phyloP scores from a whole-genome alignment of 2,113 vertebrate species.

The Poeciliopsis prolifica region DNA sequence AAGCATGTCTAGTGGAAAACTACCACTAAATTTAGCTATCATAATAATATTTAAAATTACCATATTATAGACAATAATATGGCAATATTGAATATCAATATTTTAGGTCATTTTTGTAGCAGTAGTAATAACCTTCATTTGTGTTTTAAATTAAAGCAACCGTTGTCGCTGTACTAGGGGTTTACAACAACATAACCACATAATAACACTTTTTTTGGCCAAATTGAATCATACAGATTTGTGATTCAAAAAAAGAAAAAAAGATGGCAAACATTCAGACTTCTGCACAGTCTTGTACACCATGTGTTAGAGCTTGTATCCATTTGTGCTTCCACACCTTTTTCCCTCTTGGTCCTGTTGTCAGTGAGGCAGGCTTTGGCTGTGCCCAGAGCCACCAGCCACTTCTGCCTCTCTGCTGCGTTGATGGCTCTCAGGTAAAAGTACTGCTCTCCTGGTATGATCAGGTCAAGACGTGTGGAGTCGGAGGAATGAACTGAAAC shows the following conservation, averaged over 20 bases:
- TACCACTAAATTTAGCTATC: too few species aligned
- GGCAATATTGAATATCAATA: not conserved
- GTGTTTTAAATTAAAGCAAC: too few species aligned
- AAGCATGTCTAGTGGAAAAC: too few species aligned
- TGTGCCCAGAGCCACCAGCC: slow-evolving; percentile 94
- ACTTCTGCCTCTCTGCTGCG: slow-evolving; percentile 94
- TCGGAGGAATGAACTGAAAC: slow-evolving; percentile 90
- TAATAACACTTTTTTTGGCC: not conserved
- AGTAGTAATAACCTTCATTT: not conserved
- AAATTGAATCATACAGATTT: too few species aligned
- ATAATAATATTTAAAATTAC: not conserved
- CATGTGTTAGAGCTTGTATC: not conserved
- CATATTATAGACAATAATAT: not conserved
- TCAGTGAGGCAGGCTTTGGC: slow-evolving; percentile 97
- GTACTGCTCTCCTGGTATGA: slow-evolving; percentile 95
- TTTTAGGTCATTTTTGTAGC: not conserved
- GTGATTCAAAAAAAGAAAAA: too few species aligned
- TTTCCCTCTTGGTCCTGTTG: slow-evolving; percentile 93
- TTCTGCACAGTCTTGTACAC: too few species aligned
- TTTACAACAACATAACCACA: not conserved
- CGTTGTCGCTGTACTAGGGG: not conserved
- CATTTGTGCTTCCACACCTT: slow-evolving; percentile 78
- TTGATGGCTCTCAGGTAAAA: slow-evolving; percentile 97
- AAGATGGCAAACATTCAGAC: too few species aligned
- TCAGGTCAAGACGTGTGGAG: slow-evolving; percentile 92